Conservation (phyloP, 2,888 invertebrate genomes). For the Entomobrya multifasciata region DNA sequence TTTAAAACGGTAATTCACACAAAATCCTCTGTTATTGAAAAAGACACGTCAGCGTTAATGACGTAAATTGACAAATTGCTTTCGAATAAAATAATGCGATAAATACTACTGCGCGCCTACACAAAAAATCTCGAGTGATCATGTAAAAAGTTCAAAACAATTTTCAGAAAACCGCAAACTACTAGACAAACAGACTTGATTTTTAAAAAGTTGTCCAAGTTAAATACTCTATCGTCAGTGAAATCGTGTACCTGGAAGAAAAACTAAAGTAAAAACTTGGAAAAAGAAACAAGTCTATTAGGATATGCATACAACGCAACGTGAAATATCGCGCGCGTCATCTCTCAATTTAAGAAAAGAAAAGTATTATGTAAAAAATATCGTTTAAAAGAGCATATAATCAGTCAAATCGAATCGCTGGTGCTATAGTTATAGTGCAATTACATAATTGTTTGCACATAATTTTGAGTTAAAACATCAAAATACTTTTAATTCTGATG, state of each 20-base stretch:
- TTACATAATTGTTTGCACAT: not conserved
- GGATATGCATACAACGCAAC: too few species aligned
- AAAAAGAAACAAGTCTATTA: not conserved
- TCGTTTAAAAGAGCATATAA: not conserved
- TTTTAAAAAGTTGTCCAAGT: not conserved
- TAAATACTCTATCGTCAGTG: not conserved
- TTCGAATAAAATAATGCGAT: not conserved
- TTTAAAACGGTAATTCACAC: too few species aligned
- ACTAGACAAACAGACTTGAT: not conserved
- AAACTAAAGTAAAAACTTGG: not conserved
- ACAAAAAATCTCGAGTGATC: not conserved
- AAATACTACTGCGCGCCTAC: not conserved
- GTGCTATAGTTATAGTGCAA: not conserved
- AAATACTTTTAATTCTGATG: too few species aligned
- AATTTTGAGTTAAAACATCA: not conserved
- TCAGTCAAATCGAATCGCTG: too few species aligned
- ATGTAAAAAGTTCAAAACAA: conserved; percentile 16
- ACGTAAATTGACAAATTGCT: not conserved
- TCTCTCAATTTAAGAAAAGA: not conserved
- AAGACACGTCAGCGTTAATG: not conserved
- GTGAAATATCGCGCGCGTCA: not conserved
- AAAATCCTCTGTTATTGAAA: conserved; percentile 4
- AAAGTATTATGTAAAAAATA: conserved; percentile 21
- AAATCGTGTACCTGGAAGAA: conserved; percentile 14
- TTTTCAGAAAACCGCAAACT: not conserved